phyloP scores from a whole-genome alignment of 2,888 invertebrate genomes.

The Philaethria dido region DNA sequence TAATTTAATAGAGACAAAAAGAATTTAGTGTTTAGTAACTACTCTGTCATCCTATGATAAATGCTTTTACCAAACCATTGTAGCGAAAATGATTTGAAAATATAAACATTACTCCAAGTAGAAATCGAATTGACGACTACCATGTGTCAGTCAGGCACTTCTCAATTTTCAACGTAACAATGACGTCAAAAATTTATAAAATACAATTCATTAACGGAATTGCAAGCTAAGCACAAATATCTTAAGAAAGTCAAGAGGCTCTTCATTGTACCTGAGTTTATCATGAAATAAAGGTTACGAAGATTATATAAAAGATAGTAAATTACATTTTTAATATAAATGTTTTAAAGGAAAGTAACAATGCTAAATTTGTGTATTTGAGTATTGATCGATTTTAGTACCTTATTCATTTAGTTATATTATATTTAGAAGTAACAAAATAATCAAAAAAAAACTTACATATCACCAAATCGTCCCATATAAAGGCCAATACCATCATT shows the following conservation, averaged over 20 bases:
- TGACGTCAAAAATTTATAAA: neutral
- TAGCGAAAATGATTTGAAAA: too few relatives aligned
- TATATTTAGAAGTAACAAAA: neutral
- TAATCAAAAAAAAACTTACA: slow-evolving; percentile 34
- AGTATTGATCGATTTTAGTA: neutral
- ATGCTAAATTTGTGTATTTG: neutral
- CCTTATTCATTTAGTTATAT: neutral
- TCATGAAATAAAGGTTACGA: neutral
- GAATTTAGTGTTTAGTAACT: neutral
- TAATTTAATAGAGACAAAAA: neutral
- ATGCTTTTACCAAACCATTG: too few relatives aligned
- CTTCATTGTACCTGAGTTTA: neutral
- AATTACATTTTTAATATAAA: neutral
- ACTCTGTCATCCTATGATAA: too few relatives aligned
- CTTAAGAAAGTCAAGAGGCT: slow-evolving; percentile 5
- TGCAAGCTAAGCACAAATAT: neutral
- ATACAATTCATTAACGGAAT: neutral
- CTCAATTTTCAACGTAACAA: neutral
- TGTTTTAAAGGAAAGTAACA: neutral
- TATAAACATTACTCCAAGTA: too few relatives aligned
- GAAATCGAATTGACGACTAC: too few relatives aligned
- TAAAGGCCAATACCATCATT: slow-evolving; percentile 54
- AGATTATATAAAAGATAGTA: neutral
- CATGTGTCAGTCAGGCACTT: neutral
- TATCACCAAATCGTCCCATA: slow-evolving; percentile 26